phyloP scores from a whole-genome alignment of 2,113 vertebrate species.

The Muntiacus muntjak region DNA sequence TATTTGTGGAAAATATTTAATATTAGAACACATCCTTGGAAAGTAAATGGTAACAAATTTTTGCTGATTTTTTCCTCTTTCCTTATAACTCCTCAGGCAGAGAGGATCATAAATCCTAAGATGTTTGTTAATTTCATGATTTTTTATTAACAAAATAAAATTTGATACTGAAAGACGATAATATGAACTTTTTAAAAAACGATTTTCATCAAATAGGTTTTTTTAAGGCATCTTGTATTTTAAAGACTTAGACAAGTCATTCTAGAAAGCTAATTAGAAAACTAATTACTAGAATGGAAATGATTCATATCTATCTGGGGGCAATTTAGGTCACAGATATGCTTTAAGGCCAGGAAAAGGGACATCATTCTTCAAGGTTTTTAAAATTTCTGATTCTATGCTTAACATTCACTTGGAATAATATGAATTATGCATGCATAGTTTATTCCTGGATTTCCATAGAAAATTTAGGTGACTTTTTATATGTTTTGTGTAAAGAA shows the following conservation, averaged over 20 bases:
- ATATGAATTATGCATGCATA: neutral
- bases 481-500: constrained; percentile 1
- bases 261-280: constrained; percentile 33
- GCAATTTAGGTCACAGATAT: constrained; percentile 1
- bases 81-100: neutral
- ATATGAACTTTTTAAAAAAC: neutral
- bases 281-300: constrained; percentile 22
- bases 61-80: neutral
- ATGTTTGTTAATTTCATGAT: neutral
- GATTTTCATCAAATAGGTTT: neutral
- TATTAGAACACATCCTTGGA: neutral
- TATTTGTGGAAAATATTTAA: neutral
- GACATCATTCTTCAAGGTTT: neutral
- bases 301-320: neutral
- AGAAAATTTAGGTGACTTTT: neutral
- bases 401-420: neutral
- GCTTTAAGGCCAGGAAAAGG: neutral
- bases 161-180: neutral
- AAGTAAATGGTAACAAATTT: neutral
- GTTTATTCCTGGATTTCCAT: constrained; percentile 16
- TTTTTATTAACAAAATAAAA: neutral
- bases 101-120: neutral
- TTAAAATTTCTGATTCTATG: neutral
- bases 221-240: neutral
- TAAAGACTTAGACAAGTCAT: neutral